Evolutionary conservation across 2,888 invertebrate species (phyloP), one percentile per base, ranked within the genome.

Genomic region (Melinaea marsaeus): DNA sequence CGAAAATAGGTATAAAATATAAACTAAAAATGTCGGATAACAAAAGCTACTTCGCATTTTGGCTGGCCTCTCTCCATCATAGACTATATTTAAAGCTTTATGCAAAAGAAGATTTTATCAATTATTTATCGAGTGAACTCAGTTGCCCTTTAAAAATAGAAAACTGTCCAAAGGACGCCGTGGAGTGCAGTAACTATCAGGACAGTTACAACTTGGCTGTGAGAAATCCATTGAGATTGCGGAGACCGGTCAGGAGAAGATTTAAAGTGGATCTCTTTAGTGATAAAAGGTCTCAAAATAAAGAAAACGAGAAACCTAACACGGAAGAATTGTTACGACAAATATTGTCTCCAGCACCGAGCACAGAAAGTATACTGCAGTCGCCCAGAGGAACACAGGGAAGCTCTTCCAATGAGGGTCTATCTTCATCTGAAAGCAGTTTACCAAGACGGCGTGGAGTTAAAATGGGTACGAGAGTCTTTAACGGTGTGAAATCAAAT

Each of bases 11-110:
- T 55, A 88, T 92, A 64, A 95, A 95, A 83, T 94, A 94, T 79
- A 95, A 95, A 83, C 84, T 95, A 0, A 93, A 93, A 86, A 94
- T 95, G 94, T 91, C 92, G 72, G 93, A 94, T 64, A 93, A 94
- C 79, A 95, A 95, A 83, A 95, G 94, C 76, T 95, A 94, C 77
- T 95, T 94, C 76, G 93, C 95, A 64, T 95, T 95, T 83, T 94
- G 94, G 83, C 82, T 95, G 66, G 95, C 95, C 9, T 95, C 95
- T n/a, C 83, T 95, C 56, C 95, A 95, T 79, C 95, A 95, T 78
- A 93, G 95, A 78, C 93, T 95, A 80, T 95, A 94, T 84, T 88
- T 95, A 74, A 93, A 94, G 75, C 83, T 95, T 58, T 92, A 94
- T 77, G 93, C 94, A 54, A 95, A 95, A 78, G 93, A 94, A 68